These are phyloP conservation scores for Tetranychus urticae DNA, from an alignment of 1,140 invertebrate species.

Conservation along the genomic window DNA sequence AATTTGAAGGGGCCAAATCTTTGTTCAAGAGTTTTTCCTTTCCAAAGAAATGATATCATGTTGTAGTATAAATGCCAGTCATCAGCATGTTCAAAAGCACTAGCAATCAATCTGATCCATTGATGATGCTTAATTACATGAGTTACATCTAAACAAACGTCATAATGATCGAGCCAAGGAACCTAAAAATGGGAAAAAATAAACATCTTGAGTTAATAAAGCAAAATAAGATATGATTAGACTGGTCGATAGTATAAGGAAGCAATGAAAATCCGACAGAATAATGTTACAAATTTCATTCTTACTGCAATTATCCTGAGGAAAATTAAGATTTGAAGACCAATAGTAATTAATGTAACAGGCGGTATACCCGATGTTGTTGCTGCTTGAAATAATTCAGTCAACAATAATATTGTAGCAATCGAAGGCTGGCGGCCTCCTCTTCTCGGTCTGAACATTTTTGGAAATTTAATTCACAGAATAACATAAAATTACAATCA, in stretches of 20 bases:
- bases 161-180: constrained; percentile 25
- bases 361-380: constrained; percentile 26
- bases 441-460: too few relatives aligned
- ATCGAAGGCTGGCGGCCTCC: background rate
- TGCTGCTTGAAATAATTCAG: background rate
- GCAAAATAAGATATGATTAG: background rate
- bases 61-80: constrained; percentile 51
- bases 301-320: constrained; percentile 13
- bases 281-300: background rate
- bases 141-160: constrained; percentile 33
- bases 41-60: constrained; percentile 40
- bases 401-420: background rate
- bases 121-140: constrained; percentile 28
- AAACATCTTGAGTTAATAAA: constrained; percentile 18
- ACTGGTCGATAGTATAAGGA: too few relatives aligned
- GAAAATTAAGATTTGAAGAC: constrained; percentile 19
- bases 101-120: constrained; percentile 32
- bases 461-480: too few relatives aligned
- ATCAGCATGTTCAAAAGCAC: constrained; percentile 37
- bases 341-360: constrained; percentile 30
- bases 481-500: too few relatives aligned
- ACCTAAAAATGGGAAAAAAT: constrained; percentile 18
- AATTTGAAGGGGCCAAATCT: constrained; percentile 33
- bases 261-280: too few relatives aligned
- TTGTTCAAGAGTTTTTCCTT: constrained; percentile 32